Evolutionary conservation across 64 coral and sea anemone genomes (phyloP), one percentile per base, ranked within the genome.

Genomic region (Montipora cactus): DNA sequence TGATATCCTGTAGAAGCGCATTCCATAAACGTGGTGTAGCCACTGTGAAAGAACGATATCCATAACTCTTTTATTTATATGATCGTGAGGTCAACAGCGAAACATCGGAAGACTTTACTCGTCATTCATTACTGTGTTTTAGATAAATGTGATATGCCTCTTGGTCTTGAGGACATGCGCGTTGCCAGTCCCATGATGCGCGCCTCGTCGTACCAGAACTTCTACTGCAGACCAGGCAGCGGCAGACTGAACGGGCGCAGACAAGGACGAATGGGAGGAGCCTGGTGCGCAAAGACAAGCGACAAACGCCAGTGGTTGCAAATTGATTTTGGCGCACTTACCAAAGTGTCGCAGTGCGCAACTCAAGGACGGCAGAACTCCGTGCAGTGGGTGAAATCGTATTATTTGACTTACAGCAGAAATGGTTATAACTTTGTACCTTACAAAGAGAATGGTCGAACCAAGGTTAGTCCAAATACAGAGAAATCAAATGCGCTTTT

Each of bases 331-430:
- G 94, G 94, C 28, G 90, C 94, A 12, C 13, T 80, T 44, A 81
- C 94, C 8, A 91, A 44, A 79, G 90, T 95, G 81, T 79, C 83
- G 5, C 25, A 90, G 20, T 48, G 87, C n/a, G 89, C 83, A 8
- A 92, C 94, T 49, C 94, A 95, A 23, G 94, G 94, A 21, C 81
- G 94, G 14, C 94, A 95, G 67, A 95, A 95, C 20, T 88, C 83
- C 2, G 55, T 82, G 9, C 94, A 95, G 23, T 95, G 94, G 94
- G 94, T 95, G 44, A 95, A 77, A 8, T 80, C 73, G 5, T 95
- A 95, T 28, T 95, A 22, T 81, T 72, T 90, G 57, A 79, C 94
- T 66, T 86, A 86, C 82, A 86, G 82, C 82, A 70, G 18, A 37
- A 86, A 86, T 50, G 82, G 82, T 5, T 71, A 88, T 15, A 67